These are phyloP conservation scores for Mirza zaza DNA, from an alignment of 2,113 vertebrate genomes.

Conservation along the genomic window DNA sequence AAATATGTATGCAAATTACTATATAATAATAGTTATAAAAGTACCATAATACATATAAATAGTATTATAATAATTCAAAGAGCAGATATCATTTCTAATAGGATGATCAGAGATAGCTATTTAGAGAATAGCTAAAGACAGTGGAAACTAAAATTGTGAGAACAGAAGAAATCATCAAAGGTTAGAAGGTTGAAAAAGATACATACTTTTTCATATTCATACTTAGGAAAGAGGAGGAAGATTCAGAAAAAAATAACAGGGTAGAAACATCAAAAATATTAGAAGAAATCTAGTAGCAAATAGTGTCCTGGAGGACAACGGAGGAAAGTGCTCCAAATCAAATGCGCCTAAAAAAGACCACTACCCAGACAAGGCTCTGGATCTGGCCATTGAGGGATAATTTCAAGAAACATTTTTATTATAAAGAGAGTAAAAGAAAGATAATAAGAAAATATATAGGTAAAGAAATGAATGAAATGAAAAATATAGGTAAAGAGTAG, in stretches of 20 bases:
- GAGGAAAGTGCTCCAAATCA: background rate
- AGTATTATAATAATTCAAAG: background rate
- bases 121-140: slow-evolving; percentile 16
- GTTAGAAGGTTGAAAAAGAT: background rate
- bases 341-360: background rate
- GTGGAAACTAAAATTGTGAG: background rate
- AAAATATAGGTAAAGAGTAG: background rate
- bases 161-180: background rate
- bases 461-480: too few relatives aligned
- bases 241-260: background rate
- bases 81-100: background rate
- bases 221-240: background rate
- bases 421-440: background rate
- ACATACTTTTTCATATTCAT: background rate
- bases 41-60: background rate
- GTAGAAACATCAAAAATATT: background rate
- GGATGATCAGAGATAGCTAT: background rate
- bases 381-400: background rate
- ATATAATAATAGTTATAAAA: background rate
- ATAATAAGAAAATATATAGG: background rate
- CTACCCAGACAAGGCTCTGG: background rate
- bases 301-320: background rate
- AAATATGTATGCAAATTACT: background rate
- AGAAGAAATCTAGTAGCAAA: background rate
- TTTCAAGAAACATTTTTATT: background rate